Evolutionary conservation across 1,140 invertebrate species (phyloP).

Genomic region (Tetramorium alpestre): DNA sequence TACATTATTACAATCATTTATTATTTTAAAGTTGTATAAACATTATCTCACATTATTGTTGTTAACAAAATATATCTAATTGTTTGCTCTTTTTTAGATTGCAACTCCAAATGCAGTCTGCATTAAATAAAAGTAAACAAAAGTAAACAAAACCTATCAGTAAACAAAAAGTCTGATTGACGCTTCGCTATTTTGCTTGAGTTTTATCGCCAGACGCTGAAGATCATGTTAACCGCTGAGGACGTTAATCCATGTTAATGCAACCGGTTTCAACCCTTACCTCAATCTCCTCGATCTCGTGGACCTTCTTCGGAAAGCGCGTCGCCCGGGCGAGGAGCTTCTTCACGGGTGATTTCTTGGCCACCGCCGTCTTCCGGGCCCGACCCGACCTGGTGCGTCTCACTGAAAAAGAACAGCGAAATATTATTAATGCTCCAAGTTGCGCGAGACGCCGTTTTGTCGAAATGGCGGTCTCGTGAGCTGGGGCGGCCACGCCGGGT

Average conservation of each 20-base stretch:
- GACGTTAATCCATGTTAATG: neutral
- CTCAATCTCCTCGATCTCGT: conserved; percentile 75
- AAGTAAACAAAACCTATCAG: too few relatives aligned
- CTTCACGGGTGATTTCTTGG: conserved; percentile 78
- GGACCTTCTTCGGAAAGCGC: conserved; percentile 69
- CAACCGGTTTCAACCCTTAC: conserved; percentile 16
- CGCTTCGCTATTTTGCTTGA: neutral
- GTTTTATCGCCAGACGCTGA: neutral
- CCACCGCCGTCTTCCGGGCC: conserved; percentile 72
- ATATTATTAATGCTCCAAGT: conserved; percentile 57
- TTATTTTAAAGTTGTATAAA: neutral
- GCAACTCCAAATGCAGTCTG: neutral
- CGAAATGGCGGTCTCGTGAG: conserved; percentile 74
- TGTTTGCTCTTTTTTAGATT: neutral
- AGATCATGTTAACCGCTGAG: neutral
- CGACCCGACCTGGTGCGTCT: conserved; percentile 79
- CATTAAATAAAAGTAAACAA: neutral
- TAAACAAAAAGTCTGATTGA: neutral
- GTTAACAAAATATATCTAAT: neutral
- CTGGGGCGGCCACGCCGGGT: conserved; percentile 51
- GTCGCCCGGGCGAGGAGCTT: conserved; percentile 74
- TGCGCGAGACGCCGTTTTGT: conserved; percentile 73
- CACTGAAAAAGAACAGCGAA: conserved; percentile 64
- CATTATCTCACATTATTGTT: too few relatives aligned
- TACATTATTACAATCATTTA: neutral